Evolutionary conservation across 2,888 invertebrate genomes (phyloP).

Genomic region (Caenorhabditis panamensis): DNA sequence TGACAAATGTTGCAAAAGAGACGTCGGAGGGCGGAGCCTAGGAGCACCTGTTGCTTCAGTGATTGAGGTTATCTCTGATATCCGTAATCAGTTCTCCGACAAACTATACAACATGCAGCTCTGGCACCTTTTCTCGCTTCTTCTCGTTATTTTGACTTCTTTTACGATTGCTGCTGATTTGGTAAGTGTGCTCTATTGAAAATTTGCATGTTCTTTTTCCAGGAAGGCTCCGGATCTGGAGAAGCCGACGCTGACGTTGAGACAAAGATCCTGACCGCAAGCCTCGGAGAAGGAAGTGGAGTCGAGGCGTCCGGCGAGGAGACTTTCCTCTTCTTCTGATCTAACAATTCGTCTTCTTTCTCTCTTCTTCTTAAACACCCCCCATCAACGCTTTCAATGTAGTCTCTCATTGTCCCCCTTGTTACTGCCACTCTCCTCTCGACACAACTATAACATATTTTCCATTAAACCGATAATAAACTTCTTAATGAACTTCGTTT

Average conservation of each 20-base stretch:
- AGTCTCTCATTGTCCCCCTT: slow-evolving; percentile 5
- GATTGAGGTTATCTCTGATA: neutral
- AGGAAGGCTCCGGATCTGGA: slow-evolving; percentile 46
- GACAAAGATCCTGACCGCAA: too few relatives aligned
- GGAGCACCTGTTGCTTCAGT: neutral
- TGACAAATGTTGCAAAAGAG: slow-evolving; percentile 30
- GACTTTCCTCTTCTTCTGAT: slow-evolving; percentile 35
- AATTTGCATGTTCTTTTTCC: neutral
- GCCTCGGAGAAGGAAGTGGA: slow-evolving; percentile 20
- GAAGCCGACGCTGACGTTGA: slow-evolving; percentile 1
- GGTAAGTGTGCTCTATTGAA: neutral
- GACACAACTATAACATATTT: too few relatives aligned
- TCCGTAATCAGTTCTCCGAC: slow-evolving; percentile 16
- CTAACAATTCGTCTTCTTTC: neutral
- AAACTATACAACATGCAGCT: slow-evolving; percentile 33
- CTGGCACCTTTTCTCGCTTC: slow-evolving; percentile 26
- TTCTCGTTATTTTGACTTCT: slow-evolving; percentile 19
- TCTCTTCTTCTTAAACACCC: slow-evolving; percentile 10
- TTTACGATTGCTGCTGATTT: neutral
- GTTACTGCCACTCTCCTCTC: slow-evolving; percentile 3
- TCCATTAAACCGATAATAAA: slow-evolving; percentile 31
- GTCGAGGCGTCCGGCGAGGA: slow-evolving; percentile 44
- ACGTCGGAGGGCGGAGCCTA: slow-evolving; percentile 20
- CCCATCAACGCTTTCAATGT: neutral
- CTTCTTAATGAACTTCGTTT: neutral